Percentiles rank a stretch among this genome's conserved stretches.
Conservation (phyloP, 1,140 invertebrate species). For the Prorops nasuta region DNA sequence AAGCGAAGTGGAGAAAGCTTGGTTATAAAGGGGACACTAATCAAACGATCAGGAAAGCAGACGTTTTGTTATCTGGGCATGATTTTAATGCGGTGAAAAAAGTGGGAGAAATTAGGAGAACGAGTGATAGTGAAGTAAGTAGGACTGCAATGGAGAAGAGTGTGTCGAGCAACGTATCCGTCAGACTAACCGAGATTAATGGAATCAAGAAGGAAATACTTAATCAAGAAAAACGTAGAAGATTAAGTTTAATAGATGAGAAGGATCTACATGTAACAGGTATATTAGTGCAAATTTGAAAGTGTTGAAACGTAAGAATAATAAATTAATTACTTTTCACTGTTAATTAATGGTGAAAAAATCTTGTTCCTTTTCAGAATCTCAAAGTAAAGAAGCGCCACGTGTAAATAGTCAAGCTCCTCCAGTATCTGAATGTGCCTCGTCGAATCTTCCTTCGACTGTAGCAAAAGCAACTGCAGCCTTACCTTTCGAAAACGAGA, state of each 20-base stretch:
- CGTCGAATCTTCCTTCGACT: constrained; percentile 18
- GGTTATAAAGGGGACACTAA: constrained; percentile 45
- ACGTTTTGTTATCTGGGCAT: constrained; percentile 34
- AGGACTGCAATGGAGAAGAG: constrained; percentile 39
- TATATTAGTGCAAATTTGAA: constrained; percentile 17
- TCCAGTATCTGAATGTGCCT: constrained; percentile 20
- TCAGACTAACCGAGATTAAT: constrained; percentile 46
- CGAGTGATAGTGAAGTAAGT: constrained; percentile 53
- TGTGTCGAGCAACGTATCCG: constrained; percentile 30
- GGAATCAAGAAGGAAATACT: constrained; percentile 51
- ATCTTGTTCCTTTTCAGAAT: constrained; percentile 48
- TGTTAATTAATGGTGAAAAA: too few species aligned
- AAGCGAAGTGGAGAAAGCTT: constrained; percentile 52
- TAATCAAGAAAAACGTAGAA: constrained; percentile 49
- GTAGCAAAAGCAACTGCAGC: constrained; percentile 27
- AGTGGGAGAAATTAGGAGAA: constrained; percentile 51
- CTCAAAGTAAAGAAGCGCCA: constrained; percentile 44
- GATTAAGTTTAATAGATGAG: constrained; percentile 51
- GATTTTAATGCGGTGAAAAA: constrained; percentile 44
- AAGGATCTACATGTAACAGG: constrained; percentile 51
- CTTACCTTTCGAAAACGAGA: constrained; percentile 33
- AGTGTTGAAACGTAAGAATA: too few species aligned
- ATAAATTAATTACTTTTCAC: too few species aligned
- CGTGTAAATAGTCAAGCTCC: constrained; percentile 38
- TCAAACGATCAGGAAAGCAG: constrained; percentile 38